Evolutionary conservation across 2,797 vertebrate genomes (phyloP).

Genomic region (Thaleichthys pacificus): DNA sequence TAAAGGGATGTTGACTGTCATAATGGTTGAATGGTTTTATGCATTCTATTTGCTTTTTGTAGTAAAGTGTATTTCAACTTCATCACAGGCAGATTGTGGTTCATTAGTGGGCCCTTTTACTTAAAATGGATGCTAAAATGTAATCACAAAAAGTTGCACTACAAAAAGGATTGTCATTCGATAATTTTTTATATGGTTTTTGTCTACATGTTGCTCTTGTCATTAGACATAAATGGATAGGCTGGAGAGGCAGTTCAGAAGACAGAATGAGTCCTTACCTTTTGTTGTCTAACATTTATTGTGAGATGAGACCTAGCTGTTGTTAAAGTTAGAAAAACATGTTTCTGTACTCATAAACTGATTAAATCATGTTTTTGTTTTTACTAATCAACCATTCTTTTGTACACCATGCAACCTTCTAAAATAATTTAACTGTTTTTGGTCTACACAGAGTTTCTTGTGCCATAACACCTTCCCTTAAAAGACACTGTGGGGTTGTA

Average conservation of each 20-base stretch:
- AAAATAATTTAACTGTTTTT: slow-evolving; percentile 33
- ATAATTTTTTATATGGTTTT: not conserved
- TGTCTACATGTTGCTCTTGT: slow-evolving; percentile 4
- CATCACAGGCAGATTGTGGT: not conserved
- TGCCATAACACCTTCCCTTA: slow-evolving; percentile 64
- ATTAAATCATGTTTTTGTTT: slow-evolving; percentile 31
- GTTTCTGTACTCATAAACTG: slow-evolving; percentile 20
- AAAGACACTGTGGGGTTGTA: slow-evolving; percentile 47
- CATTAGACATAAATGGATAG: not conserved
- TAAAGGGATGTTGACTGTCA: slow-evolving; percentile 5
- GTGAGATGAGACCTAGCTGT: slow-evolving; percentile 31
- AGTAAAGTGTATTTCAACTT: not conserved
- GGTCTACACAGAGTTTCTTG: slow-evolving; percentile 35
- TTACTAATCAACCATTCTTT: slow-evolving; percentile 35
- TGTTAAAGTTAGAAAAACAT: not conserved
- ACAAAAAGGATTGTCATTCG: not conserved
- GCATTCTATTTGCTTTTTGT: not conserved
- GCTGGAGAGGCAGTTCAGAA: not conserved
- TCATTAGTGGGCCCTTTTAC: not conserved
- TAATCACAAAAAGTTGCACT: not conserved
- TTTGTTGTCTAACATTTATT: not conserved
- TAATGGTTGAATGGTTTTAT: too few species aligned
- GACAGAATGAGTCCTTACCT: not conserved
- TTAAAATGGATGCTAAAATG: not conserved
- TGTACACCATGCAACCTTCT: slow-evolving; percentile 35